Evolutionary conservation across 2,113 vertebrate species (phyloP).

Genomic region (Apteryx mantelli): DNA sequence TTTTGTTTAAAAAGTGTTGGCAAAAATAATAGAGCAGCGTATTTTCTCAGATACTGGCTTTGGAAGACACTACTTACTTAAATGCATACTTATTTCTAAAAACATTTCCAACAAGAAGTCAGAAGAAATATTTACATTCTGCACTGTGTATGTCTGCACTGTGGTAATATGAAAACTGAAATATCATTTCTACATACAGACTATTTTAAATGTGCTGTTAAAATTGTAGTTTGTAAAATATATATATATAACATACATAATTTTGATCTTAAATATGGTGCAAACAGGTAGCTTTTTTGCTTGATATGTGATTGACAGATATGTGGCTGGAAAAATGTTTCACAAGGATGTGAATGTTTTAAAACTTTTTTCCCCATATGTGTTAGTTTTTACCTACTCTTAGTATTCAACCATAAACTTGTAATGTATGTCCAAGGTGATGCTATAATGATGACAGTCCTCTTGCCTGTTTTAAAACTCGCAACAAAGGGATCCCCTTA

Average conservation of each 20-base stretch:
- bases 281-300: not conserved
- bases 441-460: not conserved
- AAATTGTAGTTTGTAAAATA: not conserved
- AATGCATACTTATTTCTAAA: fast-evolving
- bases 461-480: not conserved
- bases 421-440: not conserved
- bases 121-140: not conserved
- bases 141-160: not conserved
- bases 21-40: not conserved
- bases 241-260: not conserved
- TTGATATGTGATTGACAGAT: not conserved
- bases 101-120: not conserved
- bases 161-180: not conserved
- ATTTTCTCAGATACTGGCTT: not conserved
- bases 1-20: not conserved
- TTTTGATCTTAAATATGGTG: not conserved
- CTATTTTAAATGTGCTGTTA: not conserved
- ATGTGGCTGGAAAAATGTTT: not conserved
- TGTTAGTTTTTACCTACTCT: not conserved
- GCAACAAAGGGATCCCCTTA: not conserved
- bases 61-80: not conserved
- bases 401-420: not conserved
- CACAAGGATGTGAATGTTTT: not conserved
- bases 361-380: not conserved
- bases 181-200: not conserved